Evolutionary conservation across 1,140 invertebrate genomes (phyloP).

Genomic region (Cydia fagiglandana): DNA sequence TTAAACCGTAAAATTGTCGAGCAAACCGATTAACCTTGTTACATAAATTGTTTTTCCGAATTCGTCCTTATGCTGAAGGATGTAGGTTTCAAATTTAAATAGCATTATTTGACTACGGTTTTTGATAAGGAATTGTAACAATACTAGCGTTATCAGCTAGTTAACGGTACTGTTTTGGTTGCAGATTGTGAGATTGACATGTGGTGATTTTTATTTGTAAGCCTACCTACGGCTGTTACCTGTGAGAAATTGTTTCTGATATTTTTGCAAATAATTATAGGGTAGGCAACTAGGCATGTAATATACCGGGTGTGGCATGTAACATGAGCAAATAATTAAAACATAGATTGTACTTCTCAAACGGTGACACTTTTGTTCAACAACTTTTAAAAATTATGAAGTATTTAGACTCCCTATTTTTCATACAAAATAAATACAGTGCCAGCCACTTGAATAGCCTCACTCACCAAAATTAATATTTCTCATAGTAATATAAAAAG

Average conservation of each 20-base stretch:
- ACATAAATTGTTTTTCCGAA: background rate
- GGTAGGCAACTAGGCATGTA: no score
- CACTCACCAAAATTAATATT: no score
- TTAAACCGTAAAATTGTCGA: constrained; percentile 2
- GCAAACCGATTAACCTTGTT: constrained; percentile 1
- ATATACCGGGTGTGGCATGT: no score
- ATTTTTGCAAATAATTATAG: background rate
- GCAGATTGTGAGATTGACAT: background rate
- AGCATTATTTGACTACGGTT: background rate
- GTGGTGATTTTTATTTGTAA: background rate
- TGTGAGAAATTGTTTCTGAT: background rate
- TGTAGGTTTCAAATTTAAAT: background rate
- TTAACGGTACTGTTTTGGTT: constrained; percentile 1
- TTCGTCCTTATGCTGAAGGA: background rate
- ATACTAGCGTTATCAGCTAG: background rate
- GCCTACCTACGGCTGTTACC: background rate
- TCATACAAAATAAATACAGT: no score
- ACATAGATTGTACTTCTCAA: no score
- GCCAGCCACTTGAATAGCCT: no score
- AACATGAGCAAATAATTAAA: no score
- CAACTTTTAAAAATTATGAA: no score
- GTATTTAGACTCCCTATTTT: no score
- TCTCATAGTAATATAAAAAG: no score
- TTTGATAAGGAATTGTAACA: constrained; percentile 15
- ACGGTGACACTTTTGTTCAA: no score